Evolutionary conservation across 1,140 invertebrate genomes (phyloP).

Genomic region (Whitmania pigra): DNA sequence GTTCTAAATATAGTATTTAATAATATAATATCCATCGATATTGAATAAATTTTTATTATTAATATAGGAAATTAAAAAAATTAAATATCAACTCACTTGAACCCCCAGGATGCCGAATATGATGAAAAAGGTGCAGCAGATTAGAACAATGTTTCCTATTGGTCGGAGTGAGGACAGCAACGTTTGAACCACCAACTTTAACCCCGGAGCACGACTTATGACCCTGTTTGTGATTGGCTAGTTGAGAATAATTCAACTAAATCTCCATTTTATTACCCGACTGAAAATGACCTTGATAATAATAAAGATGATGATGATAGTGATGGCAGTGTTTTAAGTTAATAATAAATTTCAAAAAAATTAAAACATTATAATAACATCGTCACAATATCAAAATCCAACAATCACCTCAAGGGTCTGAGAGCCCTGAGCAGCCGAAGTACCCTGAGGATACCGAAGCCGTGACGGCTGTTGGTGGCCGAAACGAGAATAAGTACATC

Average conservation of each 20-base stretch:
- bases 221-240: constrained; percentile 50
- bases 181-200: constrained; percentile 98
- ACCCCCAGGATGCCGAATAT: constrained; percentile 99
- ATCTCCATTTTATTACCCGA: background rate
- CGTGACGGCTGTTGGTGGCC: constrained; percentile 77
- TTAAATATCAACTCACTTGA: too few species aligned
- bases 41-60: too few species aligned
- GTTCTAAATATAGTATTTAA: too few species aligned
- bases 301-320: background rate
- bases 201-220: constrained; percentile 93
- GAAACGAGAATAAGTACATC: constrained; percentile 87
- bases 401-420: constrained; percentile 62
- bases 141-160: constrained; percentile 98
- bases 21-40: too few species aligned
- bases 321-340: background rate
- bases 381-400: background rate
- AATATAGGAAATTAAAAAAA: too few species aligned
- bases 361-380: too few species aligned
- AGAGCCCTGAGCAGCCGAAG: constrained; percentile 88
- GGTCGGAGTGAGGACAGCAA: constrained; percentile 88
- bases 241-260: background rate
- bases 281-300: too few species aligned
- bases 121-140: constrained; percentile 99
- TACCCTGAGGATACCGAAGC: constrained; percentile 93
- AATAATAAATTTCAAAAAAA: background rate